Conservation (phyloP, 1,140 invertebrate species). For the Panagrolaimus sp. region DNA sequence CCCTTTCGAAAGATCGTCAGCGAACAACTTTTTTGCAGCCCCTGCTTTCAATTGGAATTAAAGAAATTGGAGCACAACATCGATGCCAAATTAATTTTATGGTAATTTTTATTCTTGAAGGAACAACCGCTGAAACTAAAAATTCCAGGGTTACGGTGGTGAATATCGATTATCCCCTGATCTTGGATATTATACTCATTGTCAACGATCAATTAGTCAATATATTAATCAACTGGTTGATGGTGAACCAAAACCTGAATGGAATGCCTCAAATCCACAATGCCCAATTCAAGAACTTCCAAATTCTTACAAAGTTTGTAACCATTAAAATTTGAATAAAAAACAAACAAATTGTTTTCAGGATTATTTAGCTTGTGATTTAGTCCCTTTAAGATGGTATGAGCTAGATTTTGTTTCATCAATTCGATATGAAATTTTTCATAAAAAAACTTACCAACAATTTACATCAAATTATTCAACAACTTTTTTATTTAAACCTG, state of each 20-base stretch:
- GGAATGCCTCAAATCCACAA: constrained; percentile 36
- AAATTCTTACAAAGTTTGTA: constrained; percentile 28
- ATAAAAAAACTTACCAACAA: constrained; percentile 36
- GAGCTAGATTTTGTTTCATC: constrained; percentile 32
- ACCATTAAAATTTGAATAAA: too few species aligned
- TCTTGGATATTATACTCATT: constrained; percentile 39
- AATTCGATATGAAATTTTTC: constrained; percentile 43
- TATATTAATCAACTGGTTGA: constrained; percentile 21
- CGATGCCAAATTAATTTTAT: constrained; percentile 36
- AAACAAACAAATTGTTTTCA: too few species aligned
- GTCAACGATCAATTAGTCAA: constrained; percentile 33
- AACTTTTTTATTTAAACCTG: constrained; percentile 45
- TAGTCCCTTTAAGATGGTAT: constrained; percentile 34
- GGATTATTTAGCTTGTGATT: constrained; percentile 44
- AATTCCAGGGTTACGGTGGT: constrained; percentile 41
- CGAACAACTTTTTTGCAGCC: constrained; percentile 47
- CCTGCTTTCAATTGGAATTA: constrained; percentile 29
- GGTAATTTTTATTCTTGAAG: constrained; percentile 16
- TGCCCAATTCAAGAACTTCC: constrained; percentile 44
- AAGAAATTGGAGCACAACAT: constrained; percentile 36
- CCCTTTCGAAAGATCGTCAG: constrained; percentile 33
- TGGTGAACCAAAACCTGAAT: constrained; percentile 15
- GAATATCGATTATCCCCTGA: constrained; percentile 45
- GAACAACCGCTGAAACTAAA: not conserved
- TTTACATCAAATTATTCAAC: constrained; percentile 36